Evolutionary conservation across 2,797 vertebrate genomes (phyloP).

Genomic region (Takifugu ocellatus): DNA sequence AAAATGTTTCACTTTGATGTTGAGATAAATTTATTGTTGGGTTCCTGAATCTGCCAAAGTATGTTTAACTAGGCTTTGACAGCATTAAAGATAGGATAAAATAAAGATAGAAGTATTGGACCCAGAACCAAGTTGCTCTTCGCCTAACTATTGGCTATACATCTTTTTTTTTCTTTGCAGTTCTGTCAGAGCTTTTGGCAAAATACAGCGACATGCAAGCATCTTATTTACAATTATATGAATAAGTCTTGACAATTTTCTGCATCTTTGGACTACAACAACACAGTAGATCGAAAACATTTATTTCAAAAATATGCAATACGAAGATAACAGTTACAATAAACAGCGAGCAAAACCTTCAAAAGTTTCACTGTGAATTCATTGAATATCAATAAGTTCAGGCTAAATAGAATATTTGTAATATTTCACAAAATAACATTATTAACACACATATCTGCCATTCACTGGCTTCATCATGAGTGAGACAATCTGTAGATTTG

Average conservation of each 20-base stretch:
- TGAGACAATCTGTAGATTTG: not conserved
- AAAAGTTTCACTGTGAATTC: too few species aligned
- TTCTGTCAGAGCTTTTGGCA: too few species aligned
- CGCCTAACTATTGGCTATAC: too few species aligned
- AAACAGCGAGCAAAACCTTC: slow-evolving; percentile 22
- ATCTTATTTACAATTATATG: not conserved
- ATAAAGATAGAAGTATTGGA: too few species aligned
- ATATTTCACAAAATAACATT: not conserved
- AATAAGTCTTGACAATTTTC: too few species aligned
- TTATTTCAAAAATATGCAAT: slow-evolving; percentile 21
- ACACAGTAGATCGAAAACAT: slow-evolving; percentile 1
- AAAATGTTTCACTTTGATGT: too few species aligned
- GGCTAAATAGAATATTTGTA: not conserved
- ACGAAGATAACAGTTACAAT: slow-evolving; percentile 1
- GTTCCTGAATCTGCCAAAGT: too few species aligned
- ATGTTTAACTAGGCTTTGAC: too few species aligned
- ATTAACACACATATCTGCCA: slow-evolving; percentile 15
- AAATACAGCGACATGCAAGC: not conserved
- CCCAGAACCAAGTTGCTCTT: too few species aligned
- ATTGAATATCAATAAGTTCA: not conserved
- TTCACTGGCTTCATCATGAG: slow-evolving; percentile 9
- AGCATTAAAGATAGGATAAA: too few species aligned
- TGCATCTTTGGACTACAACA: not conserved
- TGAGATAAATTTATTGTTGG: too few species aligned
- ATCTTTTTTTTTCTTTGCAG: too few species aligned